These are phyloP conservation scores for Oreochromis aureus DNA, from an alignment of 2,113 vertebrate genomes.

Conservation along the genomic window DNA sequence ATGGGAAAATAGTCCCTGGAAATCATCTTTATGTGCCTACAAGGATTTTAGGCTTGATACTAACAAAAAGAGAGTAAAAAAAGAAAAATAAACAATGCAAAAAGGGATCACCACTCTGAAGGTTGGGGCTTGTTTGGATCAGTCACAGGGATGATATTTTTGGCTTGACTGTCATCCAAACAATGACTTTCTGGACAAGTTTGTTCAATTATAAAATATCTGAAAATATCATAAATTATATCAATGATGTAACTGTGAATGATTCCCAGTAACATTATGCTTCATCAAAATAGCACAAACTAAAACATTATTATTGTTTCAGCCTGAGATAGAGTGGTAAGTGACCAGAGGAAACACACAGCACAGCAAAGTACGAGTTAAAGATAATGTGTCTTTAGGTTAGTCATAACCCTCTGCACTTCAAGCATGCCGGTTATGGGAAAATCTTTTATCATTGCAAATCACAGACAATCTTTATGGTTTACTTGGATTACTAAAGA, in stretches of 20 bases:
- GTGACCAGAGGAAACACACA: background rate
- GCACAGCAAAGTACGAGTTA: background rate
- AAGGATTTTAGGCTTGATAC: background rate
- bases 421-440: accelerated
- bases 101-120: background rate
- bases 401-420: background rate
- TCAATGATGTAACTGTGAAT: background rate
- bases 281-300: background rate
- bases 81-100: background rate
- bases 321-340: background rate
- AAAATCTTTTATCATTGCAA: background rate
- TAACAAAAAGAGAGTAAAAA: background rate
- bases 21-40: background rate
- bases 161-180: background rate
- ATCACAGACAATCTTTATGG: background rate
- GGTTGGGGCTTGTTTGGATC: background rate
- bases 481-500: background rate
- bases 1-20: background rate
- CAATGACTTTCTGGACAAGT: background rate
- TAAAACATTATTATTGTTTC: background rate
- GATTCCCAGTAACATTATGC: background rate
- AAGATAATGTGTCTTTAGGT: background rate
- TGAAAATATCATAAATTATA: background rate
- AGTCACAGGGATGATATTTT: accelerated
- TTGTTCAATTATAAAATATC: background rate